Percentiles rank a stretch among this genome's conserved stretches.
phyloP scores from a whole-genome alignment of 1,140 invertebrate species.

The Zaprionus ornatus region DNA sequence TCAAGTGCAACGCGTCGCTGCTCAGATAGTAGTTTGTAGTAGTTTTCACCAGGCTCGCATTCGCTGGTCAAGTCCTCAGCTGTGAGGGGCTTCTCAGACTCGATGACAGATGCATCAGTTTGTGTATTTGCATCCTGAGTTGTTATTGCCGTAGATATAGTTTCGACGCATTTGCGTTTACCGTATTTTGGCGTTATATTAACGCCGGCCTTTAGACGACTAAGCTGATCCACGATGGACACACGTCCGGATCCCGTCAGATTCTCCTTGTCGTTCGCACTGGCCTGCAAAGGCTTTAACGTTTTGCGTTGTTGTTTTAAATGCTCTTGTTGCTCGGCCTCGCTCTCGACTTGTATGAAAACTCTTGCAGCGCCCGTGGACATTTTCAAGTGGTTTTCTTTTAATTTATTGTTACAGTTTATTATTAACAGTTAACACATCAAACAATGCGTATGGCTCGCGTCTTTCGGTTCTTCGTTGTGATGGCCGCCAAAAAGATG shows the following conservation, averaged over 20 bases:
- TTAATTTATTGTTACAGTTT: conserved; percentile 12
- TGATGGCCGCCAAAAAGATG: conserved; percentile 65
- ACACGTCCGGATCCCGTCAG: conserved; percentile 84
- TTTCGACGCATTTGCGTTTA: conserved; percentile 76
- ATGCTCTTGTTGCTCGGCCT: conserved; percentile 84
- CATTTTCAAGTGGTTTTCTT: conserved; percentile 63
- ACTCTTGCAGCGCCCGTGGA: conserved; percentile 81
- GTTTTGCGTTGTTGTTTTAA: conserved; percentile 85
- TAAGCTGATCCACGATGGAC: conserved; percentile 80
- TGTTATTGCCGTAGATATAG: conserved; percentile 12
- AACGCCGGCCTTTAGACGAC: conserved; percentile 75
- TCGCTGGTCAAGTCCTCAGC: conserved; percentile 85
- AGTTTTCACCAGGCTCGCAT: conserved; percentile 86
- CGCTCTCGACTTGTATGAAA: conserved; percentile 84
- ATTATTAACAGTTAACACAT: conserved; percentile 61
- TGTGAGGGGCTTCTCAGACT: conserved; percentile 69
- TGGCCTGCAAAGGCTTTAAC: conserved; percentile 86
- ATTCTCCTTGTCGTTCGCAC: conserved; percentile 87
- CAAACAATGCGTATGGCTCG: conserved; percentile 25
- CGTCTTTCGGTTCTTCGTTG: conserved; percentile 40
- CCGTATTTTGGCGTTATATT: conserved; percentile 70
- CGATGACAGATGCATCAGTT: conserved; percentile 41
- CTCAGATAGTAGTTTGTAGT: conserved; percentile 88
- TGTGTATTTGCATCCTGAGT: conserved; percentile 67
- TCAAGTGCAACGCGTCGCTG: conserved; percentile 86